Evolutionary conservation across 2,888 invertebrate species (phyloP).

Genomic region (Troides helena): DNA sequence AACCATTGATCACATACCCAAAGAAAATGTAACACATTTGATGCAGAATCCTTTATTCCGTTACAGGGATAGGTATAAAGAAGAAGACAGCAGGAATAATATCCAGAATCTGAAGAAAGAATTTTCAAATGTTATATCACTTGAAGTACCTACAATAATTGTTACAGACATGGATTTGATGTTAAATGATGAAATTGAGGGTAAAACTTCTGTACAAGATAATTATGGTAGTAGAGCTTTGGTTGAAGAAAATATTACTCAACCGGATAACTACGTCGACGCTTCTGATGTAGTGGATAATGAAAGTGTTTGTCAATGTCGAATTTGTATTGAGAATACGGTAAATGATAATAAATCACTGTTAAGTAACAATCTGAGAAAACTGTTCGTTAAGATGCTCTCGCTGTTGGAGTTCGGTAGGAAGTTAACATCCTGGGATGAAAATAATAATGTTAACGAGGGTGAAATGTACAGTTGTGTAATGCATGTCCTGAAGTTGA

Average conservation of each 20-base stretch:
- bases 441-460: constrained; percentile 61
- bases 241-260: constrained; percentile 35
- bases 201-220: constrained; percentile 22
- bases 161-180: constrained; percentile 36
- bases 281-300: constrained; percentile 58
- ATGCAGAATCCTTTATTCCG: constrained; percentile 31
- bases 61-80: constrained; percentile 38
- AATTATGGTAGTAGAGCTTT: constrained; percentile 29
- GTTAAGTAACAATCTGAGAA: constrained; percentile 53
- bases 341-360: constrained; percentile 44
- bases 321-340: constrained; percentile 60
- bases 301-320: constrained; percentile 67
- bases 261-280: constrained; percentile 43
- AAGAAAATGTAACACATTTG: constrained; percentile 31
- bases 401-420: constrained; percentile 51
- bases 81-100: constrained; percentile 34
- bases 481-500: constrained; percentile 64
- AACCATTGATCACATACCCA: constrained; percentile 31
- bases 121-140: constrained; percentile 34
- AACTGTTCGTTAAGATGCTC: constrained; percentile 56
- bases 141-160: constrained; percentile 43
- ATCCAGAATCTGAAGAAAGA: constrained; percentile 43
- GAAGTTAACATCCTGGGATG: constrained; percentile 60
- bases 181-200: not conserved
- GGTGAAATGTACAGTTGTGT: constrained; percentile 67